Conservation (phyloP, 2,888 invertebrate species). For the Stenolophus ochropezus region DNA sequence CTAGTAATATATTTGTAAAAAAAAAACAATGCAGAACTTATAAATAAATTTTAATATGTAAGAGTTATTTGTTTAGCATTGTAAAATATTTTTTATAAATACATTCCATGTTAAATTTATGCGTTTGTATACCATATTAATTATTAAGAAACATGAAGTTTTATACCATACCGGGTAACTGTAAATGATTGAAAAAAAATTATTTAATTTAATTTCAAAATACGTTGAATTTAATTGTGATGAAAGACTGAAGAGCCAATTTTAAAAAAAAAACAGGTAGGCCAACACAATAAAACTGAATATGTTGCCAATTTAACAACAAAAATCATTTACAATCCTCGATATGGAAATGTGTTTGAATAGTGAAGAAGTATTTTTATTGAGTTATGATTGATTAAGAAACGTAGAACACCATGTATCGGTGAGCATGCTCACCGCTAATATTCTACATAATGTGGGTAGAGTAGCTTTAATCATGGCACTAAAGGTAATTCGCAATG, state of each 20-base stretch:
- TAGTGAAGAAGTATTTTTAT: not conserved
- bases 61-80: not conserved
- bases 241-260: no score
- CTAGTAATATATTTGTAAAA: not conserved
- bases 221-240: no score
- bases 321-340: no score
- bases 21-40: not conserved
- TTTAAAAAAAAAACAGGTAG: no score
- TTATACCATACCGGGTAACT: no score
- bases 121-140: no score
- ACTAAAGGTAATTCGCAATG: conserved; percentile 72
- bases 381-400: conserved; percentile 35
- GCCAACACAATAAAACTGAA: no score
- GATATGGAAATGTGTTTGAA: not conserved
- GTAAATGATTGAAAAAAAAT: no score
- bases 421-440: conserved; percentile 7
- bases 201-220: no score
- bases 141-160: no score
- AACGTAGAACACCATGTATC: conserved; percentile 50
- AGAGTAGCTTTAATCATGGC: conserved; percentile 68
- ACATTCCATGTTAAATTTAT: not conserved
- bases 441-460: conserved; percentile 64
- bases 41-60: not conserved
- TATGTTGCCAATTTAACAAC: no score
- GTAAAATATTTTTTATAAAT: not conserved